These are phyloP conservation scores for Atherinomorus stipes DNA, from an alignment of 2,113 vertebrate species.

Conservation along the genomic window DNA sequence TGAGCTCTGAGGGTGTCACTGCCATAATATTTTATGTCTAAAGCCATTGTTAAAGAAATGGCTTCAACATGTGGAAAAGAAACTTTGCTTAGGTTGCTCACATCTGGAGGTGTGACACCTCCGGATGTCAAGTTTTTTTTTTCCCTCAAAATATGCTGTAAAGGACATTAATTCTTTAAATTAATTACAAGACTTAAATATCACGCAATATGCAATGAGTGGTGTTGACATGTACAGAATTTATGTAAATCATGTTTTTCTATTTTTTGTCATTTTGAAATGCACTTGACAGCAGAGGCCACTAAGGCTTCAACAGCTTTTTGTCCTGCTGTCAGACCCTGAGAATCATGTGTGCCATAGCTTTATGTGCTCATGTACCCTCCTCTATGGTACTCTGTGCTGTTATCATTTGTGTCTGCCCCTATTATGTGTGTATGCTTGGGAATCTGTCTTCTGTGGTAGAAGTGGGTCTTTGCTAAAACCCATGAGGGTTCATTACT, in stretches of 20 bases:
- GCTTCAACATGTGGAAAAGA: background rate
- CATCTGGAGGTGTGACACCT: background rate
- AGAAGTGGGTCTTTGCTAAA: slow-evolving; percentile 73
- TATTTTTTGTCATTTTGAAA: slow-evolving; percentile 2
- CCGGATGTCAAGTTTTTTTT: slow-evolving; percentile 3
- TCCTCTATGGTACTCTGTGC: background rate
- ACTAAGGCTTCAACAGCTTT: background rate
- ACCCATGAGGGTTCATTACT: slow-evolving; percentile 78
- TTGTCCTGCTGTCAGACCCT: slow-evolving; percentile 21
- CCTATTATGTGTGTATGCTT: slow-evolving; percentile 16
- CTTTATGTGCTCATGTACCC: slow-evolving; percentile 14
- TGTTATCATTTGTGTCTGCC: background rate
- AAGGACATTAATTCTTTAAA: no score
- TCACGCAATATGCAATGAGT: no score
- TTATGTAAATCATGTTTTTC: no score
- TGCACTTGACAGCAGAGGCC: background rate
- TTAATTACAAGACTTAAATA: no score
- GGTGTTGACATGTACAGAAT: no score
- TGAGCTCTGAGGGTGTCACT: background rate
- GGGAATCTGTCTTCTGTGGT: slow-evolving; percentile 52
- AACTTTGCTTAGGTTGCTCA: slow-evolving; percentile 6
- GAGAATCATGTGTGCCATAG: background rate
- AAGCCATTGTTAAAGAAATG: background rate
- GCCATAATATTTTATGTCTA: no score
- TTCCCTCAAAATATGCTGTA: background rate